These are phyloP conservation scores for Unio pictorum DNA, from an alignment of 2,888 invertebrate genomes.

Conservation along the genomic window DNA sequence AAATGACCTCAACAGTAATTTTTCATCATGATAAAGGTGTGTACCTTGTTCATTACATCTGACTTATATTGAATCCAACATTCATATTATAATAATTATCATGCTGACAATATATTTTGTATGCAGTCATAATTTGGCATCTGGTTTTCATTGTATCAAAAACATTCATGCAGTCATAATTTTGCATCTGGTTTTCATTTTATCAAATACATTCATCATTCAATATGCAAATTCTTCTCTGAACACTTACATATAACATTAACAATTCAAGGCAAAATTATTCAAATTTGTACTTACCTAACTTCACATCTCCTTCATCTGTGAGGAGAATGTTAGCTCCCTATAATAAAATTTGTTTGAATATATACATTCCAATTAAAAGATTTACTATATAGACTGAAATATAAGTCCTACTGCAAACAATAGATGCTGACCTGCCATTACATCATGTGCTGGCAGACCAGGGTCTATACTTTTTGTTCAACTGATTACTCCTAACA, in stretches of 20 bases:
- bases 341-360: constrained; percentile 72
- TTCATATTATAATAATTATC: too few species aligned
- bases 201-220: background rate
- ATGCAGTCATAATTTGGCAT: too few species aligned
- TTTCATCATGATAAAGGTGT: too few species aligned
- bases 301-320: constrained; percentile 95
- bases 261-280: background rate
- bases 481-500: background rate
- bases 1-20: too few species aligned
- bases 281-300: constrained; percentile 72
- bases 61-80: too few species aligned
- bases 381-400: too few species aligned
- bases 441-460: background rate
- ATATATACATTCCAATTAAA: too few species aligned
- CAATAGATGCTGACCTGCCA: background rate
- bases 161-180: background rate
- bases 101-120: too few species aligned
- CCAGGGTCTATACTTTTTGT: background rate
- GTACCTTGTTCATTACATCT: too few species aligned
- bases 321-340: constrained; percentile 98
- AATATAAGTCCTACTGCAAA: background rate
- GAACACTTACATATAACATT: background rate
- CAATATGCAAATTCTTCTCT: background rate
- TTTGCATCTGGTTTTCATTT: background rate
- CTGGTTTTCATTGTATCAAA: background rate